A percentile compares a stretch with the other conserved stretches of the same genome.
Evolutionary conservation across 1,140 invertebrate species (phyloP).

Genomic region (Trichonephila clavipes): DNA sequence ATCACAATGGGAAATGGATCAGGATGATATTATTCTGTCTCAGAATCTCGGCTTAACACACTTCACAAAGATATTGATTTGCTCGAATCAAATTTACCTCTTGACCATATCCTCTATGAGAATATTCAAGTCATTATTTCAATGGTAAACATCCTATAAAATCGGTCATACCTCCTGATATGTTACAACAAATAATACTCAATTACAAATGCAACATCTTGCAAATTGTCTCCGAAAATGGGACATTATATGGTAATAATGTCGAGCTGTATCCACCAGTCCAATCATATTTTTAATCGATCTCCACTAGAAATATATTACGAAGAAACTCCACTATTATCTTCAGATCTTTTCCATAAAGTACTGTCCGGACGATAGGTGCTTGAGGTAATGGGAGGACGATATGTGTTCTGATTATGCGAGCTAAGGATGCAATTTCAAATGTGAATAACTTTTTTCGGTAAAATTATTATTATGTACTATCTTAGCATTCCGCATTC

Average conservation of each 20-base stretch:
- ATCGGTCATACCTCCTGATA: background rate
- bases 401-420: background rate
- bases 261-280: background rate
- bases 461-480: constrained; percentile 2
- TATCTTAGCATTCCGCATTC: background rate
- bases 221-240: background rate
- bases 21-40: background rate
- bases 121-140: background rate
- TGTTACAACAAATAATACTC: background rate
- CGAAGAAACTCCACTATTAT: background rate
- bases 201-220: background rate
- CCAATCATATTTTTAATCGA: background rate
- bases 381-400: constrained; percentile 6
- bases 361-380: background rate
- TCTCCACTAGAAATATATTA: background rate
- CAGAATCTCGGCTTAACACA: background rate
- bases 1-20: background rate
- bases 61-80: background rate
- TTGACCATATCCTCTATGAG: background rate
- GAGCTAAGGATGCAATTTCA: constrained; percentile 10
- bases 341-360: background rate
- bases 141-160: background rate
- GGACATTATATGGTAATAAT: background rate
- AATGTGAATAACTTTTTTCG: background rate
- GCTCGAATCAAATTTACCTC: background rate